These are phyloP conservation scores for Tetrapedia diversipes DNA, from an alignment of 2,888 invertebrate species.

Conservation along the genomic window DNA sequence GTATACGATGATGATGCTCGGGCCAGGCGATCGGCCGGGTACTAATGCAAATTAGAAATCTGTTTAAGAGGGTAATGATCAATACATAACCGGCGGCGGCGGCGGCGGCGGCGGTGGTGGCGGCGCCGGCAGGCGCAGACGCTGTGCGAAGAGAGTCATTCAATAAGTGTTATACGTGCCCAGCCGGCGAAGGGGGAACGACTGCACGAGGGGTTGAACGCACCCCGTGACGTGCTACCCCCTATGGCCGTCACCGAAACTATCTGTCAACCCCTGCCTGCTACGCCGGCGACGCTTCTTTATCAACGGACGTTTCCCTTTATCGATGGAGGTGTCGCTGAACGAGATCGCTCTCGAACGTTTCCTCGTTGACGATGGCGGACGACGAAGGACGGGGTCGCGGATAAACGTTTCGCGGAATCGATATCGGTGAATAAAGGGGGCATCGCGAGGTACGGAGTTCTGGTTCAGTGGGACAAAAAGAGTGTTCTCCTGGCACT, in stretches of 20 bases:
- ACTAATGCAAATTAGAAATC: slow-evolving; percentile 81
- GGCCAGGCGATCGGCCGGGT: slow-evolving; percentile 69
- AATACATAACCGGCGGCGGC: slow-evolving; percentile 77
- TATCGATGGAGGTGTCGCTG: slow-evolving; percentile 57
- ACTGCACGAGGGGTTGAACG: slow-evolving; percentile 62
- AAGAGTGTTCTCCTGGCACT: background rate
- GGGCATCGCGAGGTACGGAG: background rate
- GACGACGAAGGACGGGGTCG: background rate
- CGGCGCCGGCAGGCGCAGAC: slow-evolving; percentile 78
- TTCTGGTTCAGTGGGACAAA: background rate
- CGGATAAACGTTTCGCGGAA: background rate
- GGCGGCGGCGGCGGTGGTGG: slow-evolving; percentile 61
- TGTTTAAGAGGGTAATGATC: slow-evolving; percentile 82
- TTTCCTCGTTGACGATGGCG: background rate
- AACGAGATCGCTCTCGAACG: too few relatives aligned
- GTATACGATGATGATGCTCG: slow-evolving; percentile 62
- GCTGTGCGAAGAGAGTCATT: slow-evolving; percentile 75
- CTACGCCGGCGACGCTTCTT: slow-evolving; percentile 70
- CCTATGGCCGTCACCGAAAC: slow-evolving; percentile 75
- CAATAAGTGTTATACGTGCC: slow-evolving; percentile 70
- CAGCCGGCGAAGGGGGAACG: slow-evolving; percentile 58
- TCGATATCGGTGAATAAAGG: background rate
- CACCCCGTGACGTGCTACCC: slow-evolving; percentile 76
- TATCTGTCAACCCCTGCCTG: slow-evolving; percentile 56
- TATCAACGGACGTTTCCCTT: slow-evolving; percentile 66